Evolutionary conservation across 2,888 invertebrate species (phyloP).

Genomic region (Allacma fusca): DNA sequence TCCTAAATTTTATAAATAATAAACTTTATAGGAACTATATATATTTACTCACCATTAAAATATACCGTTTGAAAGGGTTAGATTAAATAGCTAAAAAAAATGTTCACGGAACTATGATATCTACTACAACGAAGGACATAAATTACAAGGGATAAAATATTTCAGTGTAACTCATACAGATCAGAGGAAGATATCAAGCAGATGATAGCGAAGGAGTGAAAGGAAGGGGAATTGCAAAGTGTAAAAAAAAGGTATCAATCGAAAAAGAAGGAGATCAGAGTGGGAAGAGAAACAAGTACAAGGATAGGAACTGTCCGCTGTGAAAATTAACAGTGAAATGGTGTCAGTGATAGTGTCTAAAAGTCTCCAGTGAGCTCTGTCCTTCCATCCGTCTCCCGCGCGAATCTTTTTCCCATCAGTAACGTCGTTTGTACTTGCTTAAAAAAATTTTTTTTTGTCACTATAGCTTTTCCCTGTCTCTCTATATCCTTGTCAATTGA

Average conservation of each 20-base stretch:
- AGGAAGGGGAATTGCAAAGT: too few species aligned
- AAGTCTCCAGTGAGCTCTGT: conserved; percentile 17
- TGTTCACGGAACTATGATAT: too few species aligned
- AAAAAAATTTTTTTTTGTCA: background rate
- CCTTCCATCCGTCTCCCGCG: conserved; percentile 18
- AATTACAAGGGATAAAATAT: too few species aligned
- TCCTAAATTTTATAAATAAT: too few species aligned
- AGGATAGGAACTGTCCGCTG: background rate
- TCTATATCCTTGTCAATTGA: background rate
- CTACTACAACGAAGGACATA: too few species aligned
- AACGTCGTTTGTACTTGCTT: background rate
- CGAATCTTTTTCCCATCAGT: conserved; percentile 10
- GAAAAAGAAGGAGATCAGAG: conserved; percentile 23
- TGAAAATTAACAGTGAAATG: conserved; percentile 30
- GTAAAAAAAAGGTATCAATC: background rate
- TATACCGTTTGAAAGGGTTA: too few species aligned
- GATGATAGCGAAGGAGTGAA: too few species aligned
- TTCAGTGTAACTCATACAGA: too few species aligned
- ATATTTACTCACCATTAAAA: too few species aligned
- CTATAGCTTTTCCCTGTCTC: background rate
- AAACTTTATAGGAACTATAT: too few species aligned
- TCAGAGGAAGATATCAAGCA: too few species aligned
- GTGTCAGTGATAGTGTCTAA: conserved; percentile 34
- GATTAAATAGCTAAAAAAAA: too few species aligned
- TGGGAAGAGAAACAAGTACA: background rate